These are phyloP conservation scores for Glaucopsyche alexis DNA, from an alignment of 2,888 invertebrate species.

Conservation along the genomic window DNA sequence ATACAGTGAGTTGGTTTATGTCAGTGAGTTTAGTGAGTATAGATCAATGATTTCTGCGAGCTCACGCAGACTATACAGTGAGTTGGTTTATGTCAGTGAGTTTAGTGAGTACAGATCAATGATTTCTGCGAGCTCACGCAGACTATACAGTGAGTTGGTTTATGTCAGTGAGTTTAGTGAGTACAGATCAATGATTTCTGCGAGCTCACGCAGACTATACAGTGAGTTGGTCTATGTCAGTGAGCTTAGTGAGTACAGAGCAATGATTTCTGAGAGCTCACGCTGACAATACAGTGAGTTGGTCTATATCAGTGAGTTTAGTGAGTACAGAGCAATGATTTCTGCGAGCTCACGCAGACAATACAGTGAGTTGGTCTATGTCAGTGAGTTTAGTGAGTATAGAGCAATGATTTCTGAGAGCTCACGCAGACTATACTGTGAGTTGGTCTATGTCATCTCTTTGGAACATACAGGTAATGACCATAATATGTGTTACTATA, in stretches of 20 bases:
- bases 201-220: not conserved
- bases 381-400: too few relatives aligned
- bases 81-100: too few relatives aligned
- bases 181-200: too few relatives aligned
- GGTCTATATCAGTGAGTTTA: constrained; percentile 45
- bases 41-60: too few relatives aligned
- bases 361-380: not conserved
- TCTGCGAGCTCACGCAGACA: not conserved
- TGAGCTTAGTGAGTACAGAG: constrained; percentile 83
- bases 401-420: constrained; percentile 94
- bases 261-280: constrained; percentile 92
- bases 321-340: too few relatives aligned
- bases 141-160: constrained; percentile 78
- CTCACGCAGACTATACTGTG: constrained; percentile 63
- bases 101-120: constrained; percentile 85
- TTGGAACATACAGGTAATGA: too few relatives aligned
- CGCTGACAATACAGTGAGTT: constrained; percentile 82
- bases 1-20: constrained; percentile 72
- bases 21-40: constrained; percentile 39
- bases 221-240: not conserved
- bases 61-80: not conserved
- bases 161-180: constrained; percentile 39
- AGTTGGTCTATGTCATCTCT: too few relatives aligned
- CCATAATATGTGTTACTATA: too few relatives aligned
- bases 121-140: constrained; percentile 93